These are phyloP conservation scores for Zaprionus gabonicus DNA, from an alignment of 1,140 invertebrate species.

Conservation along the genomic window DNA sequence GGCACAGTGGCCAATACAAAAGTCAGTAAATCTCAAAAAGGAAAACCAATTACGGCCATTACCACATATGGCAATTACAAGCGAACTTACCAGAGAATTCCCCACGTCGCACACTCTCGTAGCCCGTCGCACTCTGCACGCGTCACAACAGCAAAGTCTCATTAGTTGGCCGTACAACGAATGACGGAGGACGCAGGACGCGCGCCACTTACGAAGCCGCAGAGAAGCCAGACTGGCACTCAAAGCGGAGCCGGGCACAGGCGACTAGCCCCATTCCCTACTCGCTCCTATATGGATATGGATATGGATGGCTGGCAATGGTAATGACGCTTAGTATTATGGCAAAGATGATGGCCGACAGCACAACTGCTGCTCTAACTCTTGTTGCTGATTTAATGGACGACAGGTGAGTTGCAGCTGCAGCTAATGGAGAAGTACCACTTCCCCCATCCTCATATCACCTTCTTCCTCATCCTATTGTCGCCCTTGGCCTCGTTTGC, in stretches of 20 bases:
- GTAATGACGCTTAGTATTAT: slow-evolving; percentile 77
- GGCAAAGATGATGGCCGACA: slow-evolving; percentile 68
- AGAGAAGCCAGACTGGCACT: slow-evolving; percentile 1
- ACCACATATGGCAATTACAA: slow-evolving; percentile 82
- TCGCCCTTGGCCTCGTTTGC: neutral
- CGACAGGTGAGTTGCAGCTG: slow-evolving; percentile 38
- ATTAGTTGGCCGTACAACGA: slow-evolving; percentile 73
- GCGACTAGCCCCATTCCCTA: neutral
- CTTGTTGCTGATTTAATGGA: slow-evolving; percentile 35
- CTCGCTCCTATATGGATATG: slow-evolving; percentile 47
- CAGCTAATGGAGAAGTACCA: slow-evolving; percentile 29
- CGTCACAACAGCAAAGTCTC: slow-evolving; percentile 77
- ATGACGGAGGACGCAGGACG: slow-evolving; percentile 16
- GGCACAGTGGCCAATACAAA: slow-evolving; percentile 68
- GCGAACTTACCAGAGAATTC: slow-evolving; percentile 51
- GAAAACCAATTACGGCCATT: slow-evolving; percentile 81
- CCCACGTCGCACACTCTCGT: neutral
- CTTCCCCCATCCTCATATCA: neutral
- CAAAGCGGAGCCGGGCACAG: slow-evolving; percentile 1
- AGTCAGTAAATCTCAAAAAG: slow-evolving; percentile 81
- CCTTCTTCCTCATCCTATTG: neutral
- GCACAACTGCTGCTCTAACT: slow-evolving; percentile 15
- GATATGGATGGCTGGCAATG: slow-evolving; percentile 63
- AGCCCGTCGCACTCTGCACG: slow-evolving; percentile 45
- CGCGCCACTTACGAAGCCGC: slow-evolving; percentile 34